phyloP scores from a whole-genome alignment of 2,113 vertebrate species.

The Menidia beryllina region DNA sequence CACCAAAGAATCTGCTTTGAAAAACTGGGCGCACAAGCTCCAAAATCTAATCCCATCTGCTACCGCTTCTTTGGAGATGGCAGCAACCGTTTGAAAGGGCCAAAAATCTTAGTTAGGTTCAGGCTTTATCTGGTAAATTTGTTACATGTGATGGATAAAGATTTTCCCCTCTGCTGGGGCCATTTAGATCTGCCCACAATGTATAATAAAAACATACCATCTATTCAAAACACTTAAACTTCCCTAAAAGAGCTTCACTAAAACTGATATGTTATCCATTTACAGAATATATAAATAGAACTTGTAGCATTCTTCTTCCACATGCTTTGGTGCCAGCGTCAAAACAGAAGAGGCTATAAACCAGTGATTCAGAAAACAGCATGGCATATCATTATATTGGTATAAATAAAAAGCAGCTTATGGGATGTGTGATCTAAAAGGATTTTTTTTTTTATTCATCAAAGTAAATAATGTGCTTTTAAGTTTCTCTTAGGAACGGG shows the following conservation, averaged over 20 bases:
- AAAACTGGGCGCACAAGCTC: background rate
- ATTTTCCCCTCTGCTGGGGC: background rate
- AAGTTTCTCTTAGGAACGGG: background rate
- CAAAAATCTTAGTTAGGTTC: background rate
- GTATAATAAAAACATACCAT: slow-evolving; percentile 12
- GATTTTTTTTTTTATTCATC: background rate
- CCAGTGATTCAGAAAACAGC: slow-evolving; percentile 17
- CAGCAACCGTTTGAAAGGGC: slow-evolving; percentile 2
- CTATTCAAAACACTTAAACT: slow-evolving; percentile 13
- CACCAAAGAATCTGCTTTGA: background rate
- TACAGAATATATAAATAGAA: slow-evolving; percentile 3
- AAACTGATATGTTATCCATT: slow-evolving; percentile 30
- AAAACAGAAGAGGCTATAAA: slow-evolving; percentile 30
- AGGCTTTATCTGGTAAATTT: slow-evolving; percentile 5
- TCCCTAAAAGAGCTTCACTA: slow-evolving; percentile 24
- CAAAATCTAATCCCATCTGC: background rate
- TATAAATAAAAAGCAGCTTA: slow-evolving; percentile 2
- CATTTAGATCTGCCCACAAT: background rate
- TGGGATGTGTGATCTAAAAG: background rate
- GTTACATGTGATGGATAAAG: background rate
- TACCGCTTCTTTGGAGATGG: slow-evolving; percentile 11
- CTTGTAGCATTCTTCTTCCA: slow-evolving; percentile 14
- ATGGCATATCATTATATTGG: slow-evolving; percentile 32
- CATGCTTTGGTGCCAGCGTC: slow-evolving; percentile 7
- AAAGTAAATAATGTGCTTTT: background rate